These are phyloP conservation scores for Tenualosa thibaudeaui DNA, from an alignment of 2,797 vertebrate species.

Conservation along the genomic window DNA sequence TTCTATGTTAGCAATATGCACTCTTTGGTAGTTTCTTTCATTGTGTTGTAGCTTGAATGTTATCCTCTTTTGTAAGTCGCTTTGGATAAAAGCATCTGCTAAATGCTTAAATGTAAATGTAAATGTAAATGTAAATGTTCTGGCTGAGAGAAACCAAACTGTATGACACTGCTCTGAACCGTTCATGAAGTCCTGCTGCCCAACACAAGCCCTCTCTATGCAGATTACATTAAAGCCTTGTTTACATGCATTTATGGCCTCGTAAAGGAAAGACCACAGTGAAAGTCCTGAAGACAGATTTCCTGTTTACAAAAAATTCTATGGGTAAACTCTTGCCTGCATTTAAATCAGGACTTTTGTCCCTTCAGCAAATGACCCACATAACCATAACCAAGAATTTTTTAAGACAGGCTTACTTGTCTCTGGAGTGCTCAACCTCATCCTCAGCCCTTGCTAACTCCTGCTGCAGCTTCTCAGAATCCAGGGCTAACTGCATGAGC, in stretches of 20 bases:
- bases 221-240: background rate
- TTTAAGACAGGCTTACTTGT: conserved; percentile 18
- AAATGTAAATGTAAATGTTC: no score
- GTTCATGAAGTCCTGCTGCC: background rate
- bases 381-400: background rate
- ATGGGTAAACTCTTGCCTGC: background rate
- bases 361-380: background rate
- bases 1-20: no score
- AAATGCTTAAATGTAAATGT: no score
- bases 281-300: background rate
- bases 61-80: no score
- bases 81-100: no score
- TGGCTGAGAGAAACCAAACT: background rate
- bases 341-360: no score
- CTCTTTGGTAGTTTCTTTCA: no score
- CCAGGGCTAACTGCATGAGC: background rate
- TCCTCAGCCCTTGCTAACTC: conserved; percentile 25
- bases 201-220: background rate
- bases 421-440: background rate
- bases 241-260: background rate
- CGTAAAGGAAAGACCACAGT: background rate
- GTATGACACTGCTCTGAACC: background rate
- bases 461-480: conserved; percentile 26
- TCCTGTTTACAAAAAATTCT: background rate
- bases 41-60: no score